Evolutionary conservation across 2,888 invertebrate species (phyloP).

Genomic region (Odontomyia ornata): DNA sequence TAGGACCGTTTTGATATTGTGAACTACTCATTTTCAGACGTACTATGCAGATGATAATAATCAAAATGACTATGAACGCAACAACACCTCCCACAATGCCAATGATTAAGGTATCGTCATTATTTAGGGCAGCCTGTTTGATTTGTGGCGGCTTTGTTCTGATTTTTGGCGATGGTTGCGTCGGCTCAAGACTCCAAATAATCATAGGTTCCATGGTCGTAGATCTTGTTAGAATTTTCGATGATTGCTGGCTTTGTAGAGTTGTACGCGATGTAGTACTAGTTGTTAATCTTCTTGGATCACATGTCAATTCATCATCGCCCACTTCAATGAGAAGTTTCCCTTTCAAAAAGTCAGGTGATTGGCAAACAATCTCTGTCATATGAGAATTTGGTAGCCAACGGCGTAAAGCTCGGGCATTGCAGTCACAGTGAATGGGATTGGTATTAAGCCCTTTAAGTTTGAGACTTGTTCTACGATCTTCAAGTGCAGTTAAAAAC

Average conservation of each 20-base stretch:
- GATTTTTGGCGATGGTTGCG: conserved; percentile 69
- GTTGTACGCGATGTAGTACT: conserved; percentile 57
- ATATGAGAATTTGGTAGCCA: conserved; percentile 77
- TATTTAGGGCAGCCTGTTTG: conserved; percentile 74
- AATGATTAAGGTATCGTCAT: conserved; percentile 92
- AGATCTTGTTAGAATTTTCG: conserved; percentile 67
- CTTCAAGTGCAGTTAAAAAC: conserved; percentile 81
- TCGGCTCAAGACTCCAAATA: conserved; percentile 87
- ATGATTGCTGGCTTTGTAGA: conserved; percentile 57
- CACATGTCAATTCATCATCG: conserved; percentile 84
- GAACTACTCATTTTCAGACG: conserved; percentile 75
- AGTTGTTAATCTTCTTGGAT: conserved; percentile 70
- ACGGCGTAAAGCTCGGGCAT: conserved; percentile 78
- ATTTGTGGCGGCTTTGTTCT: conserved; percentile 68
- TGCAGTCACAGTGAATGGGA: conserved; percentile 87
- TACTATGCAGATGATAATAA: conserved; percentile 89
- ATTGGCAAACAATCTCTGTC: conserved; percentile 71
- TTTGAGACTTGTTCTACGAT: conserved; percentile 77
- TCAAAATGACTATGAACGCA: conserved; percentile 86
- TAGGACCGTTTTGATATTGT: conserved; percentile 75
- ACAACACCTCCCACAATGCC: conserved; percentile 95
- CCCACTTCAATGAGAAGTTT: conserved; percentile 77
- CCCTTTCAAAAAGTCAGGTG: conserved; percentile 76
- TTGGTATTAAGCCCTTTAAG: conserved; percentile 80
- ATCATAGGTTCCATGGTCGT: conserved; percentile 84